These are phyloP conservation scores for Eubasilissa regina DNA, from an alignment of 1,140 invertebrate species.

Conservation along the genomic window DNA sequence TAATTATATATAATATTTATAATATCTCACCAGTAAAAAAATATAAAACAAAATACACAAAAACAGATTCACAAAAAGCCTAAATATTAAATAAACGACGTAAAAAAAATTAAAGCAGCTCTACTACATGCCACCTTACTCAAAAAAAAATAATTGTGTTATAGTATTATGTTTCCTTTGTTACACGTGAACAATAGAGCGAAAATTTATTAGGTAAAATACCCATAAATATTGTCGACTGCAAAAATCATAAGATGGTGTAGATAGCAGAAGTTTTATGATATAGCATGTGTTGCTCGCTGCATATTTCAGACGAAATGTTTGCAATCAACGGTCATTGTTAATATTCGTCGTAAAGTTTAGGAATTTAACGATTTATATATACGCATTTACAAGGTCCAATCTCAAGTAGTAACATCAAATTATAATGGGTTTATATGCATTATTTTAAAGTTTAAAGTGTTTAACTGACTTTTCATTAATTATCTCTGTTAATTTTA, in stretches of 20 bases:
- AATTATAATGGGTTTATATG: no score
- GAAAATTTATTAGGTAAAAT: conserved; percentile 7
- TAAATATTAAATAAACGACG: neutral
- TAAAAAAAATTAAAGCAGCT: neutral
- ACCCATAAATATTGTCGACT: neutral
- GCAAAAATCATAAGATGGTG: conserved; percentile 30
- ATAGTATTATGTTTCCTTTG: neutral
- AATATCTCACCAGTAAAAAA: no score
- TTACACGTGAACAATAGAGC: neutral
- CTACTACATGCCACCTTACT: neutral
- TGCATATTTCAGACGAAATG: conserved; percentile 16
- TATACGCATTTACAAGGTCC: neutral
- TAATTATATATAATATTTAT: no score
- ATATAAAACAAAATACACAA: no score
- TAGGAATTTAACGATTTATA: neutral
- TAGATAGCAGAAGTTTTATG: neutral
- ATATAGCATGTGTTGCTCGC: neutral
- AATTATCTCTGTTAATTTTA: no score
- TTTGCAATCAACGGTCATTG: conserved; percentile 28
- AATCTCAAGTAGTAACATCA: no score
- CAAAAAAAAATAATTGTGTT: neutral
- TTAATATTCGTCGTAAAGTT: neutral
- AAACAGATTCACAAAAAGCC: no score
- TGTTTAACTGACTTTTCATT: no score
- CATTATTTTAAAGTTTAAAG: no score